Evolutionary conservation across 1,140 invertebrate species (phyloP), one percentile per base, ranked within the genome.

Genomic region (Ylistrum balloti): DNA sequence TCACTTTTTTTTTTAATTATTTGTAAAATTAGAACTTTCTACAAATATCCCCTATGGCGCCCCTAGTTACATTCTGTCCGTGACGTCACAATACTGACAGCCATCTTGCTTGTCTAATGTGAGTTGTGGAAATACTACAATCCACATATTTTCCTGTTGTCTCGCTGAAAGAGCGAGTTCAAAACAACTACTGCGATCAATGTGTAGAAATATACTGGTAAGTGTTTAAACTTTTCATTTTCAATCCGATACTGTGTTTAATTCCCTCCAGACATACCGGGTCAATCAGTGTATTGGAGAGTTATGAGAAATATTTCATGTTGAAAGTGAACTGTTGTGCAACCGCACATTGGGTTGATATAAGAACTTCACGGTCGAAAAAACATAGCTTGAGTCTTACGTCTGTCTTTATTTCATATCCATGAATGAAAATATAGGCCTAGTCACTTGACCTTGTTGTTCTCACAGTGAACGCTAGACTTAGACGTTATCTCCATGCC

Each of bases 141-240:
- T 86, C 56, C 38, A 88, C 85, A 90, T 86, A 45, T 89, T 88
- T 88, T 32, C 87, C 45, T 87, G 38, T 85, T 38, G 48, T 90
- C 90, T 88, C 89, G 89, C 89, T 92, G 88, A 89, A 88, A 92
- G 90, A 91, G 91, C 90, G 91, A 92, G 89, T 87, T 89, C 48
- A 91, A 89, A 87, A 86, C 87, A 56, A 89, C 41, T 91, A 92
- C 87, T 91, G 88, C 93, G 90, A 93, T 93, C 92, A 93, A 93
- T 93, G 93, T 92, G 91, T 92, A 93, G 92, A 91, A 93, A 91
- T 93, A 93, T 93, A 89, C 90, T 93, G 93, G 93, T 93, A 89
- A 92, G 92, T 89, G 28, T 33, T 28, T 5, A 38, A 86, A 85
- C 74, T 74, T 28, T 87, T 48, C 28, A 56, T 90, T 88, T 41